These are phyloP conservation scores for Margarornis squamiger DNA, from an alignment of 2,797 vertebrate genomes.

Conservation along the genomic window DNA sequence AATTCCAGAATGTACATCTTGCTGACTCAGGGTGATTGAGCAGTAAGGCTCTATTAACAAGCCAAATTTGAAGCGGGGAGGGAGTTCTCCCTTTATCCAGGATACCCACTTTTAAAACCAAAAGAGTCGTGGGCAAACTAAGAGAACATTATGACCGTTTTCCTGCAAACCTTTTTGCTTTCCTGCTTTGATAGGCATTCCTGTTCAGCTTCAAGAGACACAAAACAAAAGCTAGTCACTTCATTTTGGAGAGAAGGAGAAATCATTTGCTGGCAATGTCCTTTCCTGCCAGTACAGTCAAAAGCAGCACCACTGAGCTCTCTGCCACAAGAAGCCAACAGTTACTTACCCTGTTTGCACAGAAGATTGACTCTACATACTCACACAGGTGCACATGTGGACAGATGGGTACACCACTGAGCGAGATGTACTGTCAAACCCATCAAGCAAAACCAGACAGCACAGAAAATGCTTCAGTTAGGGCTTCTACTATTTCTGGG, in stretches of 20 bases:
- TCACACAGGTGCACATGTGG: fast-evolving
- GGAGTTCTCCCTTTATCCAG: neutral
- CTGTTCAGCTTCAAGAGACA: constrained; percentile 7
- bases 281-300: neutral
- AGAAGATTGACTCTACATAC: neutral
- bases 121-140: neutral
- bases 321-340: neutral
- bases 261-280: neutral
- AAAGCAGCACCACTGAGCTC: neutral
- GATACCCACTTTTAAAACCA: neutral
- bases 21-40: neutral
- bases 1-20: neutral
- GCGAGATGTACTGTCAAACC: neutral
- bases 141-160: constrained; percentile 3
- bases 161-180: constrained; percentile 29
- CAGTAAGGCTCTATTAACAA: neutral
- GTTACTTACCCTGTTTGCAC: neutral
- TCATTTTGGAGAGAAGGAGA: constrained; percentile 31
- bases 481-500: neutral
- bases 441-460: neutral
- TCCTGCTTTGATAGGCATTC: constrained; percentile 23
- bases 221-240: constrained; percentile 15
- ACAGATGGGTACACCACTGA: neutral
- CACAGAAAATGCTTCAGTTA: neutral
- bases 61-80: neutral